phyloP scores from a whole-genome alignment of 2,888 invertebrate species.

The Bursaphelenchus okinawaensis region DNA sequence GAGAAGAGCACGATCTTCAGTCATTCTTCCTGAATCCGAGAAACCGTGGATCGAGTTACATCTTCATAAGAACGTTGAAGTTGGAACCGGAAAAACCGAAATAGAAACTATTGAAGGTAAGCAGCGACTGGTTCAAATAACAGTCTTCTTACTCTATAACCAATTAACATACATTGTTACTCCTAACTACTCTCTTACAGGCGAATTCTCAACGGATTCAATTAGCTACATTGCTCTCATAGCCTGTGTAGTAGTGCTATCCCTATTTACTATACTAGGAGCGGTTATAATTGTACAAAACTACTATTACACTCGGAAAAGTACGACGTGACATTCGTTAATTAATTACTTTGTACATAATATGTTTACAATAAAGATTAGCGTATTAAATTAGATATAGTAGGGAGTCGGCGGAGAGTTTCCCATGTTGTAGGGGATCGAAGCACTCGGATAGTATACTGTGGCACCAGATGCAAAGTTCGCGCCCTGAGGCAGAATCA shows the following conservation, averaged over 20 bases:
- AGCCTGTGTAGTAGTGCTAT: too few species aligned
- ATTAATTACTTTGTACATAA: not conserved
- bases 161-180: too few species aligned
- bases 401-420: not conserved
- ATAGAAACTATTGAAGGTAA: slow-evolving; percentile 1
- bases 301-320: too few species aligned
- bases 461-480: not conserved
- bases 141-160: too few species aligned
- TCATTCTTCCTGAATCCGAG: not conserved
- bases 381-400: not conserved
- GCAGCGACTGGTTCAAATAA: too few species aligned
- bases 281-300: too few species aligned
- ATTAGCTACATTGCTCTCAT: too few species aligned
- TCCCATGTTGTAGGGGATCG: not conserved
- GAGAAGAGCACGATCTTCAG: slow-evolving; percentile 10
- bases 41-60: slow-evolving; percentile 1
- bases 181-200: too few species aligned
- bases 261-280: too few species aligned
- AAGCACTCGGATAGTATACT: not conserved
- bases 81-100: not conserved
- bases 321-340: too few species aligned
- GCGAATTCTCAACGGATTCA: too few species aligned
- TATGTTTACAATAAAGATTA: not conserved
- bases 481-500: not conserved
- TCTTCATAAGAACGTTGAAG: not conserved